Conservation (phyloP, 2,888 invertebrate species). For the Halocaridina rubra region DNA sequence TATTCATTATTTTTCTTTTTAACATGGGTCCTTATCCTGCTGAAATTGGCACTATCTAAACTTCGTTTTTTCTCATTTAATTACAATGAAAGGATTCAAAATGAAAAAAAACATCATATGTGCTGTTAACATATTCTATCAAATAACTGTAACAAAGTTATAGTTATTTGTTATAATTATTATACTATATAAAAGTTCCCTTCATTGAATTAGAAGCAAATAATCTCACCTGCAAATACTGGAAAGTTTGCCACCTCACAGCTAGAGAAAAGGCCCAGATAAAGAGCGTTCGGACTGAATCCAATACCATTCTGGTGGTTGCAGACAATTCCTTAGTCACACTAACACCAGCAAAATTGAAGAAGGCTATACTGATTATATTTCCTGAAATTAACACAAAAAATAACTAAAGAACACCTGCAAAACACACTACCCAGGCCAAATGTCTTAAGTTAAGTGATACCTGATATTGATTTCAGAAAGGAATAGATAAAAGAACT, state of each 20-base stretch:
- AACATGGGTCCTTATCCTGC: too few species aligned
- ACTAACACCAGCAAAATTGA: conserved; percentile 91
- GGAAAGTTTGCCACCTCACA: conserved; percentile 83
- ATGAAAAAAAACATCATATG: neutral
- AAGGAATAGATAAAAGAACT: too few species aligned
- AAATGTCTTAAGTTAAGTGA: too few species aligned
- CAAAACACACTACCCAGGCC: too few species aligned
- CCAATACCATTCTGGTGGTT: conserved; percentile 89
- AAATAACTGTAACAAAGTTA: neutral
- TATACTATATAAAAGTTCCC: neutral
- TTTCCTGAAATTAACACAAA: conserved; percentile 74
- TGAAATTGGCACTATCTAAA: neutral
- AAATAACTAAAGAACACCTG: too few species aligned
- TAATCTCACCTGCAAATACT: conserved; percentile 76
- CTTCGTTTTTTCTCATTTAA: neutral
- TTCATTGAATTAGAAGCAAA: neutral
- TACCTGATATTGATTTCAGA: too few species aligned
- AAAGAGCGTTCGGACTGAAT: conserved; percentile 88
- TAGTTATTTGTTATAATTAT: neutral
- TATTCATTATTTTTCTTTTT: too few species aligned
- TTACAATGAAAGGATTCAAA: neutral
- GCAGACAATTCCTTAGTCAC: conserved; percentile 94
- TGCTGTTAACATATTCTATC: neutral
- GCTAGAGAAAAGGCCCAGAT: conserved; percentile 86
- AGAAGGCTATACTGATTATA: conserved; percentile 88